phyloP scores from a whole-genome alignment of 2,113 vertebrate species.

The Sinosuthora webbiana region DNA sequence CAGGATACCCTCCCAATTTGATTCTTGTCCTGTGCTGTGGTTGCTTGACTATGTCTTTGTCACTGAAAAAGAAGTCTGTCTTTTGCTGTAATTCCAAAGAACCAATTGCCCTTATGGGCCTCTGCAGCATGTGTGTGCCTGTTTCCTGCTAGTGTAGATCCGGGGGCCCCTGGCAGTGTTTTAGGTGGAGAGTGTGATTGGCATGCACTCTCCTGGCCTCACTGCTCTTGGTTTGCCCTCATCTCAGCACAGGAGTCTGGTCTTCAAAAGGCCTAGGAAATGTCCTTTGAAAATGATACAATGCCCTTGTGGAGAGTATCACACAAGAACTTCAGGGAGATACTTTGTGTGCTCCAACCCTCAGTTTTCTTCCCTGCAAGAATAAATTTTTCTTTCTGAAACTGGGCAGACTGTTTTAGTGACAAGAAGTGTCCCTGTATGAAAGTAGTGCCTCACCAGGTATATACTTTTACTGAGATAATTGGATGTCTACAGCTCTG shows the following conservation, averaged over 20 bases:
- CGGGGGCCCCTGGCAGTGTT: background rate
- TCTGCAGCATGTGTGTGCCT: background rate
- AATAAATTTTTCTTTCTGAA: background rate
- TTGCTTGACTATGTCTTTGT: background rate
- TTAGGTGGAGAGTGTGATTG: background rate
- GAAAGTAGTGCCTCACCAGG: background rate
- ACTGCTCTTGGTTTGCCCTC: background rate
- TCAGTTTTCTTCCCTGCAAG: background rate
- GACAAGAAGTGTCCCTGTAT: background rate
- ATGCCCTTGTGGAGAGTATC: background rate
- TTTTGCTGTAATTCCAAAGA: background rate
- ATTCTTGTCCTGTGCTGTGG: background rate
- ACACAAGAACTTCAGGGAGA: background rate
- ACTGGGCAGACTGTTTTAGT: background rate
- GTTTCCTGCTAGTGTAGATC: background rate
- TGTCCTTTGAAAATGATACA: background rate
- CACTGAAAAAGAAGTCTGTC: background rate
- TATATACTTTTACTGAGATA: background rate
- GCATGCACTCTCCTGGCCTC: background rate
- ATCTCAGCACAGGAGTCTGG: fast-evolving
- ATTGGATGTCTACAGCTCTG: background rate
- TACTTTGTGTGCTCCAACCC: background rate
- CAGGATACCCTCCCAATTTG: background rate
- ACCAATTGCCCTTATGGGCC: no score
- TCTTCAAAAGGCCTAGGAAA: background rate